A percentile compares a stretch with the other conserved stretches of the same genome.
Conservation (phyloP, 2,888 invertebrate genomes). For the Scelioninae gen. 1 region DNA sequence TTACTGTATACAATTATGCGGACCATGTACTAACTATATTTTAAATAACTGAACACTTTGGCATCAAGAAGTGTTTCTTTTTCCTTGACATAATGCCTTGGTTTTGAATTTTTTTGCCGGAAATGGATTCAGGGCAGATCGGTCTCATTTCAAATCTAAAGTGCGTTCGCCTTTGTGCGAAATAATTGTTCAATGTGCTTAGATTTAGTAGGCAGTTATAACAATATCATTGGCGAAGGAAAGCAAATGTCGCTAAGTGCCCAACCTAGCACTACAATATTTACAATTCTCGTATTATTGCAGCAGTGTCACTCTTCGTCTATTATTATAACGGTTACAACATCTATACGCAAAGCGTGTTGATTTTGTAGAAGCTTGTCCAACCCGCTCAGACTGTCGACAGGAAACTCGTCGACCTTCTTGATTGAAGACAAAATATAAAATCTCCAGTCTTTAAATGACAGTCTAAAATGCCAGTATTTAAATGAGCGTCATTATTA, state of each 20-base stretch:
- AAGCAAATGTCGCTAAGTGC: slow-evolving; percentile 51
- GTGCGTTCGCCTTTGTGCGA: background rate
- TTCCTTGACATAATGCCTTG: background rate
- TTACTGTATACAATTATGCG: slow-evolving; percentile 38
- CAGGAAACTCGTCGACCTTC: slow-evolving; percentile 68
- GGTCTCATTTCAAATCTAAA: slow-evolving; percentile 18
- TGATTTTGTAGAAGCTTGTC: slow-evolving; percentile 52
- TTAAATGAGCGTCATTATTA: slow-evolving; percentile 49
- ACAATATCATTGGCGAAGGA: slow-evolving; percentile 40
- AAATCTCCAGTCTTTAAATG: slow-evolving; percentile 43
- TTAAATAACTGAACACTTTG: background rate
- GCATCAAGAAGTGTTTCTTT: background rate
- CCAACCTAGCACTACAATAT: slow-evolving; percentile 52
- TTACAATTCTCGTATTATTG: slow-evolving; percentile 55
- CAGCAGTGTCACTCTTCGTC: slow-evolving; percentile 54
- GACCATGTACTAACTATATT: background rate
- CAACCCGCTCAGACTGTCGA: slow-evolving; percentile 48
- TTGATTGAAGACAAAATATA: slow-evolving; percentile 60
- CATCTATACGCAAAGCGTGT: slow-evolving; percentile 38
- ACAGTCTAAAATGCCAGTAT: slow-evolving; percentile 55
- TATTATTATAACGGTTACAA: slow-evolving; percentile 69
- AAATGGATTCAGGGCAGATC: slow-evolving; percentile 10
- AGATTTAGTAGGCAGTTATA: slow-evolving; percentile 18
- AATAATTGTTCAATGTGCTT: slow-evolving; percentile 16
- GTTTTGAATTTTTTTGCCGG: background rate